Evolutionary conservation across 1,140 invertebrate species (phyloP).

Genomic region (Drosophila kepulauana): DNA sequence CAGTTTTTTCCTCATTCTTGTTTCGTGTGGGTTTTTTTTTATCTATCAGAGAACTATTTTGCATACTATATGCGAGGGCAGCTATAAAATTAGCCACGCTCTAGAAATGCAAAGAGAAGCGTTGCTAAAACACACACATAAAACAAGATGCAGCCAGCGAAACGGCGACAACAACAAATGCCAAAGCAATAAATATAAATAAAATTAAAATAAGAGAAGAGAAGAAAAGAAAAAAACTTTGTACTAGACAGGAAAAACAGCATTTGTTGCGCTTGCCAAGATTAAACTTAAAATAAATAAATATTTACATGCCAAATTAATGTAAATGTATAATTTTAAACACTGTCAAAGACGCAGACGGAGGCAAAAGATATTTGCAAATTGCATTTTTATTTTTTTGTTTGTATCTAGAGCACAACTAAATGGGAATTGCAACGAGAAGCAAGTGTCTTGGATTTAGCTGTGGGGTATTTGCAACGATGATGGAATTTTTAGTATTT

Average conservation of each 20-base stretch:
- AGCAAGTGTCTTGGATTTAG: conserved; percentile 27
- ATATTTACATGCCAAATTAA: conserved; percentile 70
- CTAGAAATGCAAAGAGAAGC: conserved; percentile 53
- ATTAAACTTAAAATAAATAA: conserved; percentile 55
- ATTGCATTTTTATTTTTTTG: conserved; percentile 29
- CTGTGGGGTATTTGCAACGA: not conserved
- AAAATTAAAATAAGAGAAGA: not conserved
- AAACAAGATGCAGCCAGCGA: conserved; percentile 36
- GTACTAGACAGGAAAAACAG: not conserved
- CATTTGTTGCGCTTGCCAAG: conserved; percentile 38
- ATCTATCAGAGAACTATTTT: conserved; percentile 49
- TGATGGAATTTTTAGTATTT: not conserved
- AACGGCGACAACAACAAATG: conserved; percentile 33
- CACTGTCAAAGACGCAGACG: conserved; percentile 45
- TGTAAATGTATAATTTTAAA: conserved; percentile 54
- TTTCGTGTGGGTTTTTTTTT: conserved; percentile 37
- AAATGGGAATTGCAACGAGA: conserved; percentile 41
- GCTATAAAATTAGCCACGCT: conserved; percentile 63
- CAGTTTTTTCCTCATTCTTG: conserved; percentile 24
- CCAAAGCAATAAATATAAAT: conserved; percentile 22
- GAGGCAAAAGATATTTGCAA: conserved; percentile 30
- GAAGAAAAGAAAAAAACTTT: not conserved
- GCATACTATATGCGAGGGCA: conserved; percentile 14
- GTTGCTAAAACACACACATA: conserved; percentile 1
- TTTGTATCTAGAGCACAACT: conserved; percentile 53